phyloP scores from a whole-genome alignment of 2,113 vertebrate species.

The Erythrocercus mccallii region DNA sequence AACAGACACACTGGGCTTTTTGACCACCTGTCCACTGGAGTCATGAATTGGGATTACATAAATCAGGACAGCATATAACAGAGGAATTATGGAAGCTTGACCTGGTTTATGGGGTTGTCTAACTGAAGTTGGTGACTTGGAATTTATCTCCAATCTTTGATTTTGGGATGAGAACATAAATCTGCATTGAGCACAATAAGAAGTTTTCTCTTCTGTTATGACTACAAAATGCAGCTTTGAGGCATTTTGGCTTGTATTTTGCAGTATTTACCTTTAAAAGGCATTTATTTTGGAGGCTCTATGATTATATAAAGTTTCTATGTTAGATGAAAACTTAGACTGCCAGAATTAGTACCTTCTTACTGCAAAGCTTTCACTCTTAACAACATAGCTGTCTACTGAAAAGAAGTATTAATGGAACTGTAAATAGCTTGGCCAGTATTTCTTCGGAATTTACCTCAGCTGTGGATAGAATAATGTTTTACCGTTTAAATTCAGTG shows the following conservation, averaged over 20 bases:
- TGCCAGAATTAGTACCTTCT: background rate
- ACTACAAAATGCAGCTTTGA: background rate
- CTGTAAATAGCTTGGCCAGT: background rate
- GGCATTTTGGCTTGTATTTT: background rate
- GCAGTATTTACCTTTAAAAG: background rate
- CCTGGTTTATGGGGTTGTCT: background rate
- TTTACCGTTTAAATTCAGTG: background rate
- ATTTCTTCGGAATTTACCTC: background rate
- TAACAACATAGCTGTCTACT: background rate
- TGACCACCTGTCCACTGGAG: background rate
- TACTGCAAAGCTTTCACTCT: background rate
- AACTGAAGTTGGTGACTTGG: background rate
- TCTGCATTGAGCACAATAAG: background rate
- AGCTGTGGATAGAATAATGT: background rate
- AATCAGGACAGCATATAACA: background rate
- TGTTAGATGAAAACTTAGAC: background rate
- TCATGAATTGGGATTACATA: conserved; percentile 3
- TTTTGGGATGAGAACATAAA: background rate
- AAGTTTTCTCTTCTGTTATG: background rate
- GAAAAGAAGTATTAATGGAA: background rate
- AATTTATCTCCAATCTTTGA: background rate
- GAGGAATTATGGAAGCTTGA: conserved; percentile 23
- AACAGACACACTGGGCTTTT: background rate
- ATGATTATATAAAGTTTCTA: background rate
- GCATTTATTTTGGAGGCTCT: background rate